Percentiles rank a stretch among this genome's conserved stretches.
Evolutionary conservation across 1,140 invertebrate species (phyloP).

Genomic region (Lordiphosa mommai): DNA sequence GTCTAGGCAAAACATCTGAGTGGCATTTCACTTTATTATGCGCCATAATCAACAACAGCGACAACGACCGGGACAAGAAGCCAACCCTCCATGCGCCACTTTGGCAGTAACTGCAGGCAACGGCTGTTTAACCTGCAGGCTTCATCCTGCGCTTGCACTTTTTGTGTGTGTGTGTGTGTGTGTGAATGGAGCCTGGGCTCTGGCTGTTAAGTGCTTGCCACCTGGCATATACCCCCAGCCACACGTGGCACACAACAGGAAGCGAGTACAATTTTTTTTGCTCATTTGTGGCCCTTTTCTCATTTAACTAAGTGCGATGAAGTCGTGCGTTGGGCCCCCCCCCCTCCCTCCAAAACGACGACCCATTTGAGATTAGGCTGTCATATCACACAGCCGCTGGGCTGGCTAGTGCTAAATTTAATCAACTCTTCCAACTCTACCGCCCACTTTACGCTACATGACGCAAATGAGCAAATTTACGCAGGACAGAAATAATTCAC

Average conservation of each 20-base stretch:
- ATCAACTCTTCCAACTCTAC: slow-evolving; percentile 27
- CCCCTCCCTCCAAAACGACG: too few relatives aligned
- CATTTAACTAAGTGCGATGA: slow-evolving; percentile 71
- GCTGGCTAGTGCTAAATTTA: slow-evolving; percentile 60
- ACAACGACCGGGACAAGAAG: slow-evolving; percentile 8
- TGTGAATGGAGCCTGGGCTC: slow-evolving; percentile 9
- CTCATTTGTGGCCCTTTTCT: slow-evolving; percentile 63
- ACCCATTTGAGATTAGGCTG: slow-evolving; percentile 35
- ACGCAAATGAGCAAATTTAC: slow-evolving; percentile 14
- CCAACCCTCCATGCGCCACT: slow-evolving; percentile 42
- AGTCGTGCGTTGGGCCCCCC: slow-evolving; percentile 54
- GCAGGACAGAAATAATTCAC: slow-evolving; percentile 41
- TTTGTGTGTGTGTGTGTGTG: slow-evolving; percentile 3
- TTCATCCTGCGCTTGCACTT: slow-evolving; percentile 11
- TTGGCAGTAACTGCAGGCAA: slow-evolving; percentile 21
- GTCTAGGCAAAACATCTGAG: slow-evolving; percentile 35
- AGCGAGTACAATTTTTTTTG: slow-evolving; percentile 53
- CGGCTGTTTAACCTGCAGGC: slow-evolving; percentile 32
- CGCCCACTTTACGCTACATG: slow-evolving; percentile 12
- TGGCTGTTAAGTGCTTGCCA: slow-evolving; percentile 65
- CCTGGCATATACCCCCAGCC: slow-evolving; percentile 39
- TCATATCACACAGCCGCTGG: slow-evolving; percentile 4
- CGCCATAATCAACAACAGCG: slow-evolving; percentile 54
- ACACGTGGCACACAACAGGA: slow-evolving; percentile 44
- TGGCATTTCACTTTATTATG: slow-evolving; percentile 72